Conservation (phyloP, 64 coral and sea anemone species). For the Pocillopora damicornis region DNA sequence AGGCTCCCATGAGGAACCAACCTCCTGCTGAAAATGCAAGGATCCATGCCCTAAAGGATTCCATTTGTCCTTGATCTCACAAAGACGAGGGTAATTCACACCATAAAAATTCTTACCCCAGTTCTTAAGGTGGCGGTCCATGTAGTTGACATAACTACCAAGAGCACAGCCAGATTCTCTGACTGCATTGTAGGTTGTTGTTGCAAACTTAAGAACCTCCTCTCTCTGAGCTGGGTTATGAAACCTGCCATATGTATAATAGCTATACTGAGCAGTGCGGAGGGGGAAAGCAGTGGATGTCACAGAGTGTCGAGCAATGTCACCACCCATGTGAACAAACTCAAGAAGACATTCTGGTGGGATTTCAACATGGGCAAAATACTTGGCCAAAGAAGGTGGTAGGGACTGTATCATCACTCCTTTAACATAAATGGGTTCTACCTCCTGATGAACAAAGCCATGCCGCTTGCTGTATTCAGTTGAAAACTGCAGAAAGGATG, state of each 20-base stretch:
- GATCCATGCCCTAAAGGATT: constrained; percentile 69
- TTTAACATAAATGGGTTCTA: constrained; percentile 87
- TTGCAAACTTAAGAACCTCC: constrained; percentile 70
- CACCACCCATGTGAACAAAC: constrained; percentile 94
- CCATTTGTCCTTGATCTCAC: constrained; percentile 77
- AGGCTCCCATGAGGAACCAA: constrained; percentile 88
- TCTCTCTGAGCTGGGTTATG: constrained; percentile 43
- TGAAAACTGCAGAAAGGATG: constrained; percentile 61
- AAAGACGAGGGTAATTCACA: constrained; percentile 58
- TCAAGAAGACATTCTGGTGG: constrained; percentile 74
- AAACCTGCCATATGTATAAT: constrained; percentile 83
- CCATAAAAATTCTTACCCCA: constrained; percentile 83
- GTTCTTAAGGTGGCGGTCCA: constrained; percentile 62
- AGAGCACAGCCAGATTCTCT: constrained; percentile 54
- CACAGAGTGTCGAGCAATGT: constrained; percentile 51
- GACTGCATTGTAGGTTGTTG: constrained; percentile 66
- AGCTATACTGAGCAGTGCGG: constrained; percentile 88
- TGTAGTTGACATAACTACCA: constrained; percentile 88
- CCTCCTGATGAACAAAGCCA: constrained; percentile 86
- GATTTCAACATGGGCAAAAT: constrained; percentile 66
- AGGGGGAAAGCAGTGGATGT: constrained; percentile 76
- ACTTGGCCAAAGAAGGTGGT: constrained; percentile 57
- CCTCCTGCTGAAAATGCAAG: constrained; percentile 88
- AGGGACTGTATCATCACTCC: constrained; percentile 67
- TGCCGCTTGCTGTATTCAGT: constrained; percentile 85